Evolutionary conservation across 2,797 vertebrate species (phyloP), one percentile per base, ranked within the genome.

Genomic region (Arnoldichthys spilopterus): DNA sequence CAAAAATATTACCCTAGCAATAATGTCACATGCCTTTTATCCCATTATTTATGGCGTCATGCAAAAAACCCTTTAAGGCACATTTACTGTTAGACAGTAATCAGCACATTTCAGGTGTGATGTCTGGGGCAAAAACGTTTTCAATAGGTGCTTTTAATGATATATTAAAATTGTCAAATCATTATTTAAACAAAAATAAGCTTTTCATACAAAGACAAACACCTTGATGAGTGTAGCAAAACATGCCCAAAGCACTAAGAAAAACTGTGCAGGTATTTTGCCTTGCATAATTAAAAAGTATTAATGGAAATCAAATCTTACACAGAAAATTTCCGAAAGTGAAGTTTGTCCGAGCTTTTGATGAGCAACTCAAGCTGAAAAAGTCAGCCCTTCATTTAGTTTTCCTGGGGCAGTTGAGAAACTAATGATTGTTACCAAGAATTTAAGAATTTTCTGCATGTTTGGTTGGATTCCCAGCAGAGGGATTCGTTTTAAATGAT

Each of bases 341-440:
- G 8, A 58, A 9, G 56, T 28, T 12, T 59, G 11, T 30, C 24
- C 3, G 5, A 59, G 30, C n/a, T 28, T 59, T 30, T 28, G 26
- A 16, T 13, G 26, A 30, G 56, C 26, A 59, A 2, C 0, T 2
- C 1, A 22, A 1, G 0, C 24, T 22, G n/a, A 6, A 12, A 11
- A 40, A 40, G 13, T 6, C 3, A 26, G 24, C 26, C 7, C 26
- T 11, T 49, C 15, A 20, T 69, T 69, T 20, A 16, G 5, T 47
- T 11, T 28, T 47, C 24, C 20, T 2, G 9, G 12, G 47, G 47
- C 67, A 30, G 40, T 18, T 26, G 4, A 45, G 37, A 26, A 47
- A 26, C 24, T n/a, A 68, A 26, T 45, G 45, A 69, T 69, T 32
- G 24, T 69, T 69, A 20, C 32, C 32, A 63, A 63, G 32, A 37